Base-by-base conservation (phyloP, 1,140 invertebrate species). In the Platyscapa corneri region DNA sequence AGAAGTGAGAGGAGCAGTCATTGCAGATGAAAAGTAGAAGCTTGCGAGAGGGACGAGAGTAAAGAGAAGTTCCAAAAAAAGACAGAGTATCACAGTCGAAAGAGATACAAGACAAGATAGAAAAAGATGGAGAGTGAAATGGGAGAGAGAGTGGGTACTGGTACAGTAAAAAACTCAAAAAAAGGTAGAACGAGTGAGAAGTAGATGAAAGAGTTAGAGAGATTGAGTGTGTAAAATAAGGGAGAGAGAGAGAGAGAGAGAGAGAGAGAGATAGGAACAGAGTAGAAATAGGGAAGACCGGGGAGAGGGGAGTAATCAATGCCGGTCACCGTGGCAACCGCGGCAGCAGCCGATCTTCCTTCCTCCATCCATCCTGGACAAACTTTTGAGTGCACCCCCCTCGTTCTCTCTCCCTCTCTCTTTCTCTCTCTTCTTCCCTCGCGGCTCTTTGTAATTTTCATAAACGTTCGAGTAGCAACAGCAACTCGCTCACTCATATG, bases 261-360 rank as follows among this genome's bases (percentile, higher is more conserved):
- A n/a, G 74, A 65, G 46, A 37, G 30, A 72, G 30, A 27, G 20
- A 72, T 53, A 79, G 42, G 46, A 20, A 80, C 34, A 76, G 12
- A 82, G 37, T 30, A 75, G 39, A 67, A 83, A 83, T 77, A 82
- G 83, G 84, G 86, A 87, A 87, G 89, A 86, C 79, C 80, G 49
- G 53, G 20, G 67, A 87, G 85, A 83, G 88, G 77, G 90, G 91
- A 90, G 90, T 89, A 92, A 92, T 93, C 92, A 92, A 93, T 93
- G 92, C 90, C 89, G 91, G 92, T 93, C 90, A 90, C 91, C 91
- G 87, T 89, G 91, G 91, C 91, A 92, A 92, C 92, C 91, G 87
- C 90, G 91, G 90, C 91, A 89, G 90, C 90, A 90, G 90, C 90
- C 90, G 90, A 90, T 91, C 91, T 92, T 92, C 89, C 89, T 90